Percentiles rank a stretch among this genome's conserved stretches.
Evolutionary conservation across 64 coral and sea anemone genomes (phyloP).

Genomic region (Platygyra sinensis): DNA sequence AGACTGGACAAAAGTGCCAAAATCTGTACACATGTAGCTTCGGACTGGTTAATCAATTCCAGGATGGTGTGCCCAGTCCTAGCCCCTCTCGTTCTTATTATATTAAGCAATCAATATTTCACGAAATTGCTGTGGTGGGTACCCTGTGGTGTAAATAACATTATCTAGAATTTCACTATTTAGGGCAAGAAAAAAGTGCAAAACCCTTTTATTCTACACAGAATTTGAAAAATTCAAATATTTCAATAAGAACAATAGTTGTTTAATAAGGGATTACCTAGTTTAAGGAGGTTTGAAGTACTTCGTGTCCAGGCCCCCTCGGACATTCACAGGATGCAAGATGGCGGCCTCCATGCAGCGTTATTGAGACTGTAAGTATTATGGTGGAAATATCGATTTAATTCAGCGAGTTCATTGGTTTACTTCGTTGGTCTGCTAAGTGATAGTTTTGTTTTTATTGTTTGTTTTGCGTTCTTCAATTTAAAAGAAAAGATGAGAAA

Average conservation of each 20-base stretch:
- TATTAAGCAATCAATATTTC: too few relatives aligned
- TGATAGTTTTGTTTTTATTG: slow-evolving; percentile 12
- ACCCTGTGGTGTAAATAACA: too few relatives aligned
- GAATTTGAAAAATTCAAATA: slow-evolving; percentile 27
- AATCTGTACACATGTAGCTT: too few relatives aligned
- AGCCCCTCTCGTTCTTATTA: too few relatives aligned
- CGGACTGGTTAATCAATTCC: too few relatives aligned
- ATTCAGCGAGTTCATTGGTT: slow-evolving; percentile 15
- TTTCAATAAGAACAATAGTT: slow-evolving; percentile 40
- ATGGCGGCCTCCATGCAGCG: slow-evolving; percentile 15
- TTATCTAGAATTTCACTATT: too few relatives aligned
- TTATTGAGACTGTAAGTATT: too few relatives aligned
- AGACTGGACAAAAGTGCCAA: too few relatives aligned
- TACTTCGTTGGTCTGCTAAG: slow-evolving; percentile 18
- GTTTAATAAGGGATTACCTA: slow-evolving; percentile 13
- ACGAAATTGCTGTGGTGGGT: too few relatives aligned
- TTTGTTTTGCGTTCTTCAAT: slow-evolving; percentile 3
- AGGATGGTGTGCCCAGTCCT: too few relatives aligned
- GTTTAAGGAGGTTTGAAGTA: too few relatives aligned
- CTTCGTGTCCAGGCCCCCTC: slow-evolving; percentile 9
- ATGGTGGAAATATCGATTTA: slow-evolving; percentile 21
- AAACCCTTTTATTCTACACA: slow-evolving; percentile 17
- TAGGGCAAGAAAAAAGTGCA: slow-evolving; percentile 7
- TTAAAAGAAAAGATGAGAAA: slow-evolving; percentile 15
- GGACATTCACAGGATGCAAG: slow-evolving; percentile 1